Conservation (phyloP, 2,888 invertebrate genomes). For the Cephonodes hylas region DNA sequence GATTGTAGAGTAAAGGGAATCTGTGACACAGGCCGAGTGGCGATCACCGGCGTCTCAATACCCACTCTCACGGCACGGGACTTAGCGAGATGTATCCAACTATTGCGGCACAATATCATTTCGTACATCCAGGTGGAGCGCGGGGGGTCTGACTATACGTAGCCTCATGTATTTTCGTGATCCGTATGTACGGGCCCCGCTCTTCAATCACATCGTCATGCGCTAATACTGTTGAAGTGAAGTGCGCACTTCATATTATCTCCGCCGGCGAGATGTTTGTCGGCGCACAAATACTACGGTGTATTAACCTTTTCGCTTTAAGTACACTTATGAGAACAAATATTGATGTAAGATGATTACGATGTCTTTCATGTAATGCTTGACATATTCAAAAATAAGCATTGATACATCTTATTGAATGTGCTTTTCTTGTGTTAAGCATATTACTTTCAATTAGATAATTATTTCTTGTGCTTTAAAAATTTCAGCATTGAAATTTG, state of each 20-base stretch:
- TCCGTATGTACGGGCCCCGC: neutral
- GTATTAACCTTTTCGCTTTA: neutral
- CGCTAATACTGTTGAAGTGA: neutral
- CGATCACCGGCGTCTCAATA: neutral
- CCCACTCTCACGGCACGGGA: neutral
- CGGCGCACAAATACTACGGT: neutral
- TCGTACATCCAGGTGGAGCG: neutral
- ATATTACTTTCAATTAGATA: no score
- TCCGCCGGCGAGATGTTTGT: neutral
- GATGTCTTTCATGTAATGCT: no score
- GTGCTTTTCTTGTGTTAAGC: no score
- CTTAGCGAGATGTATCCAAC: neutral
- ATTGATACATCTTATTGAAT: no score
- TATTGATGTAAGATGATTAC: no score
- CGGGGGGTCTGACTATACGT: no score
- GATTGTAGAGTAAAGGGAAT: constrained; percentile 19
- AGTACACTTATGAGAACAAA: no score
- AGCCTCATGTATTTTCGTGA: no score
- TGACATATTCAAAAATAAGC: no score
- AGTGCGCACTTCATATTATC: neutral
- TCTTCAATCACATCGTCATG: neutral
- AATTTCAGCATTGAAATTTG: no score
- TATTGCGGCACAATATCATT: neutral
- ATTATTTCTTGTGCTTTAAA: no score
- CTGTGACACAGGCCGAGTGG: neutral